phyloP scores from a whole-genome alignment of 1,140 invertebrate genomes.

The Drosophila quadrilineata region DNA sequence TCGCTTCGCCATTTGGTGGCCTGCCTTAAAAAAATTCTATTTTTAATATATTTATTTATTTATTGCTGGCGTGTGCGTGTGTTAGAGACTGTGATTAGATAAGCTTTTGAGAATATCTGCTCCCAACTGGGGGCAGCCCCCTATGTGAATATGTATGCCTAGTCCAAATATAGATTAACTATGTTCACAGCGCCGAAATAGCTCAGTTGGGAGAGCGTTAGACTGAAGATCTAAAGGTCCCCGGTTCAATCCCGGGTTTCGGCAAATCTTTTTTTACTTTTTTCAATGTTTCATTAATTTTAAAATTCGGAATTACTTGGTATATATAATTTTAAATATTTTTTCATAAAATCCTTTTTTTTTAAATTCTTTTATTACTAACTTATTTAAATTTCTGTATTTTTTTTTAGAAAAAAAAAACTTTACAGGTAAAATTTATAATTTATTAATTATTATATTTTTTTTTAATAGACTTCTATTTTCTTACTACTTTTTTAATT shows the following conservation, averaged over 20 bases:
- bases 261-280: slow-evolving; percentile 80
- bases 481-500: no score
- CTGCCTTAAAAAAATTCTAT: slow-evolving; percentile 50
- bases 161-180: background rate
- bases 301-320: background rate
- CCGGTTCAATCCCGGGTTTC: slow-evolving; percentile 89
- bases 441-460: background rate
- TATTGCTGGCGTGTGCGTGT: slow-evolving; percentile 5
- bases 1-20: background rate
- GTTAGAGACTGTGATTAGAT: slow-evolving; percentile 65
- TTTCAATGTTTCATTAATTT: background rate
- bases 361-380: background rate
- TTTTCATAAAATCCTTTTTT: background rate
- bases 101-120: slow-evolving; percentile 19
- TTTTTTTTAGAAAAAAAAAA: no score
- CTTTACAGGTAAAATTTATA: background rate
- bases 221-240: slow-evolving; percentile 92
- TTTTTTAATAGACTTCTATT: background rate
- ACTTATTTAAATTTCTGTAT: background rate
- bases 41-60: slow-evolving; percentile 34
- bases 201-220: slow-evolving; percentile 91
- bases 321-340: background rate
- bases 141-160: background rate
- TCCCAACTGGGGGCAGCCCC: background rate
- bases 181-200: slow-evolving; percentile 84